A percentile compares a stretch with the other conserved stretches of the same genome.
These are phyloP conservation scores for Aphyosemion australe DNA, from an alignment of 2,113 vertebrate species.

Conservation along the genomic window DNA sequence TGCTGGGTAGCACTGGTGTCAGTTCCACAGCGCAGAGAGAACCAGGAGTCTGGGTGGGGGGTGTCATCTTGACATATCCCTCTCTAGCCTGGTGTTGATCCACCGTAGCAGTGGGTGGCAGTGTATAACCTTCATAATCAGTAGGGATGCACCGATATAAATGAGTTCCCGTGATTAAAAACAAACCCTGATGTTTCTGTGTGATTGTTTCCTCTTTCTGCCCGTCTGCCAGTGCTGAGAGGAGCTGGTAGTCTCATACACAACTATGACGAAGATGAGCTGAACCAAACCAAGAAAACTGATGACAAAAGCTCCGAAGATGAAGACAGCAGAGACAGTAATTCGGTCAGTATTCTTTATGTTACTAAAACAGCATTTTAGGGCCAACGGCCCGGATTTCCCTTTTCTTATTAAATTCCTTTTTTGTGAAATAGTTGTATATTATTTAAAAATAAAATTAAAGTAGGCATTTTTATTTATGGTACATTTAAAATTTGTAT, in stretches of 20 bases:
- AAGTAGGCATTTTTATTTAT: too few species aligned
- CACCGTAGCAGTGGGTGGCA: neutral
- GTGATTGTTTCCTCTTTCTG: neutral
- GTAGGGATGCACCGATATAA: too few species aligned
- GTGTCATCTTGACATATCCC: neutral
- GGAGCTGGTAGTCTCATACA: constrained; percentile 85
- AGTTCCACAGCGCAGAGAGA: too few species aligned
- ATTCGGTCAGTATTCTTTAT: constrained; percentile 83
- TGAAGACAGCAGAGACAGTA: constrained; percentile 91
- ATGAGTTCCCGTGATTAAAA: too few species aligned
- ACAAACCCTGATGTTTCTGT: too few species aligned
- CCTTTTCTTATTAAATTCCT: too few species aligned
- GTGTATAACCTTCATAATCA: neutral
- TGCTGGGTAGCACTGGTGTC: too few species aligned
- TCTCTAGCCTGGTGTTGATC: neutral
- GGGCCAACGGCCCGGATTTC: too few species aligned
- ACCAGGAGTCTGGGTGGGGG: neutral
- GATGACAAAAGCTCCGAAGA: constrained; percentile 85
- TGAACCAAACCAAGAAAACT: constrained; percentile 77
- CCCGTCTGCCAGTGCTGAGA: constrained; percentile 69
- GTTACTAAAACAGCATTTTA: too few species aligned
- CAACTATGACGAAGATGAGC: constrained; percentile 88
- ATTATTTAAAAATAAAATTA: too few species aligned
- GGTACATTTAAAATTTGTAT: too few species aligned
- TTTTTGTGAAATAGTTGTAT: too few species aligned